A percentile compares a stretch with the other conserved stretches of the same genome.
Evolutionary conservation across 2,113 vertebrate genomes (phyloP).

Genomic region (Puntigrus tetrazona): DNA sequence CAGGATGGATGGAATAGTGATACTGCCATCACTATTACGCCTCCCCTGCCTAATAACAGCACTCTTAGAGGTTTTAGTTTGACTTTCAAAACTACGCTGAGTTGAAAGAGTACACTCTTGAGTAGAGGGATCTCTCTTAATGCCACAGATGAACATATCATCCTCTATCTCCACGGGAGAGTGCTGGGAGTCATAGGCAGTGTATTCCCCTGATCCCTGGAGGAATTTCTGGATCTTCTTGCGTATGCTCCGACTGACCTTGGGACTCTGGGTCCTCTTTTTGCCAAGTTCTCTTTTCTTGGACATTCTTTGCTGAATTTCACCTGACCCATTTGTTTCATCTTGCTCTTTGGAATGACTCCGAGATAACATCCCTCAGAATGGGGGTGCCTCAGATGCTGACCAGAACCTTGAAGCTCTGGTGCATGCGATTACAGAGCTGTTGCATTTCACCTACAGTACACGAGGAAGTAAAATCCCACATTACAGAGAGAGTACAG

Average conservation of each 20-base stretch:
- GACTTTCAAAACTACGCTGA: slow-evolving; percentile 42
- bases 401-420: slow-evolving; percentile 45
- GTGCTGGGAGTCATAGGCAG: slow-evolving; percentile 64
- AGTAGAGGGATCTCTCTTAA: slow-evolving; percentile 65
- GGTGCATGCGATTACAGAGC: slow-evolving; percentile 35
- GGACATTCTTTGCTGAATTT: slow-evolving; percentile 65
- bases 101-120: slow-evolving; percentile 54
- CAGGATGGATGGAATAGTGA: slow-evolving; percentile 63
- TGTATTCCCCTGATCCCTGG: slow-evolving; percentile 75
- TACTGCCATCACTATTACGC: slow-evolving; percentile 63
- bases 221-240: slow-evolving; percentile 81
- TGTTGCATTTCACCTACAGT: slow-evolving; percentile 29
- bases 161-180: slow-evolving; percentile 72
- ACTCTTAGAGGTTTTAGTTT: slow-evolving; percentile 51
- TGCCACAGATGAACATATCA: slow-evolving; percentile 70
- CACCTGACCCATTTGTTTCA: slow-evolving; percentile 67
- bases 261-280: slow-evolving; percentile 74
- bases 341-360: slow-evolving; percentile 75
- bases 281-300: slow-evolving; percentile 71
- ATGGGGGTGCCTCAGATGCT: slow-evolving; percentile 48
- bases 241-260: slow-evolving; percentile 60
- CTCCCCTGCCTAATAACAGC: slow-evolving; percentile 62
- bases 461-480: neutral
- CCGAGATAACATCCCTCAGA: slow-evolving; percentile 78
- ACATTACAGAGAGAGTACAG: neutral